Evolutionary conservation across 2,797 vertebrate genomes (phyloP), one percentile per base, ranked within the genome.

Genomic region (Poeciliopsis turneri): DNA sequence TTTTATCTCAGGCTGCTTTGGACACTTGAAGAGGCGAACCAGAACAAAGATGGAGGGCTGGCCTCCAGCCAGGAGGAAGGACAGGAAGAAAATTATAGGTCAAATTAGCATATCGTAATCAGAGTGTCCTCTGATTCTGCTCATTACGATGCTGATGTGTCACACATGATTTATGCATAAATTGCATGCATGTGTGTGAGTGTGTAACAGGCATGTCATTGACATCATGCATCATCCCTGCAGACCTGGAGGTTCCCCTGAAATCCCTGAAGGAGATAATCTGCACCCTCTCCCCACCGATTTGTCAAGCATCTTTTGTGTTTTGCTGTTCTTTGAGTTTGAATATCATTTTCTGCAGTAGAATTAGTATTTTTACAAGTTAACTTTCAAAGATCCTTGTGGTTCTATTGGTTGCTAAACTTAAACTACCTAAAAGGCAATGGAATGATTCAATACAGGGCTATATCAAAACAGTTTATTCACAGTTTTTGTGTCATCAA

Each of bases 81-180:
- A 84, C 82, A 85, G 82, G 81, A 89, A 85, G 87, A 81, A 89
- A 93, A 92, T 91, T 89, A 90, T 88, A 89, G 87, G 90, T 91
- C 86, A 90, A 82, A 93, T 94, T 92, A 93, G 91, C 92, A 94
- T 93, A 92, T 90, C 84, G 79, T 90, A 90, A 94, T 92, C 90
- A 91, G 84, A 89, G 78, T 85, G 87, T 88, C 86, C 81, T 28
- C 33, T 74, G 82, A n/a, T n/a, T 39, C 79, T 78, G 72, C 78
- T 64, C 77, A 73, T 77, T 23, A 53, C 75, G 47, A 73, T 47
- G 45, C 57, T 85, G 88, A 87, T 89, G 76, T 90, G 88, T 72
- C 91, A 87, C 36, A 46, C 13, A 75, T 84, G 83, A 91, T 91
- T 86, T 87, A 84, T 86, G 84, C 64, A 74, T 15, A 43, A 25